Conservation (phyloP, 37 sponge, comb jelly and placozoan genomes). For the Diacarnus erythraeanus region DNA sequence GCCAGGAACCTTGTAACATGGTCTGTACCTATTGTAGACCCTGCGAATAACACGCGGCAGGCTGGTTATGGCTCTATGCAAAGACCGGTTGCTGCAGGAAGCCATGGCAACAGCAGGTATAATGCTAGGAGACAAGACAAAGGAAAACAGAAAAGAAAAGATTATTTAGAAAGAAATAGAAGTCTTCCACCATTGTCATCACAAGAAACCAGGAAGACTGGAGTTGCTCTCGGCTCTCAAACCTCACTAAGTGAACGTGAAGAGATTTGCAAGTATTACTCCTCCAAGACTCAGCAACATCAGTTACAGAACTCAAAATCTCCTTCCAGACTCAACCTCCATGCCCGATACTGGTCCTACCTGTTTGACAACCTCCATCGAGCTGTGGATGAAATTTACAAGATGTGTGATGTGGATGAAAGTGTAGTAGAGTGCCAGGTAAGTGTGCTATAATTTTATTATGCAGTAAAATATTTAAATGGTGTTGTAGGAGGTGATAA, state of each 20-base stretch:
- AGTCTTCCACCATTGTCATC: not conserved
- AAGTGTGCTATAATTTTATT: not conserved
- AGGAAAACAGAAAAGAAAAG: not conserved
- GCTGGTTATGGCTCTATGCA: not conserved
- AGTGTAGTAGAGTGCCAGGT: conserved; percentile 81
- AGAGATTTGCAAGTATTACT: conserved; percentile 37
- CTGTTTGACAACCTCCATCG: conserved; percentile 89
- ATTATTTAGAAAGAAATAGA: not conserved
- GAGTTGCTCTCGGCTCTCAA: not conserved
- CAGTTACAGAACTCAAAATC: not conserved
- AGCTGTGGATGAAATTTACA: conserved; percentile 87
- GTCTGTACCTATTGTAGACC: conserved; percentile 39
- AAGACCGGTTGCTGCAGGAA: not conserved
- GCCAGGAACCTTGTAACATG: conserved; percentile 59
- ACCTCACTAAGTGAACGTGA: conserved; percentile 23
- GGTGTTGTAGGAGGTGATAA: conserved; percentile 70
- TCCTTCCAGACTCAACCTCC: conserved; percentile 42
- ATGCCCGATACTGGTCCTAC: conserved; percentile 89
- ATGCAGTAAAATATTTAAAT: not conserved
- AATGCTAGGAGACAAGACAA: not conserved
- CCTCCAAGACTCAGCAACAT: not conserved
- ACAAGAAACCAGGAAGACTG: not conserved
- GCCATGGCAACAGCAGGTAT: not conserved
- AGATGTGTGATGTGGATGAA: conserved; percentile 81
- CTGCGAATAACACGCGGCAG: not conserved